These are phyloP conservation scores for Hydrotaea cyrtoneurina DNA, from an alignment of 2,888 invertebrate genomes.

Conservation along the genomic window DNA sequence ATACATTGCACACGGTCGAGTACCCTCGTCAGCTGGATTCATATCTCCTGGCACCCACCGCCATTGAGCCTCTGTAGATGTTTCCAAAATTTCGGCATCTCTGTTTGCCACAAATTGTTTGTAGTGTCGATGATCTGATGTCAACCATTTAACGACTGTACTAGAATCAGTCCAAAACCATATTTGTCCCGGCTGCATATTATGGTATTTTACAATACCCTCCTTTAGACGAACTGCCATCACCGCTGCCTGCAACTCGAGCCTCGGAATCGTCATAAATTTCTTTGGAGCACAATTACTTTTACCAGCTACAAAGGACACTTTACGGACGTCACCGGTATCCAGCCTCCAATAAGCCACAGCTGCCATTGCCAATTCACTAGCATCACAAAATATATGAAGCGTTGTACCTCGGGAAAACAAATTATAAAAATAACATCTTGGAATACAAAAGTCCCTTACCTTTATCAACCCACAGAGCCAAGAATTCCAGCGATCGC, in stretches of 20 bases:
- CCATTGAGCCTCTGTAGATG: conserved; percentile 42
- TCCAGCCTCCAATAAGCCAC: conserved; percentile 27
- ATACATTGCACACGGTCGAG: background rate
- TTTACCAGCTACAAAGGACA: conserved; percentile 38
- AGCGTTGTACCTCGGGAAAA: background rate
- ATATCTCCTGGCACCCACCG: conserved; percentile 48
- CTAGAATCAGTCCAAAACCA: conserved; percentile 50
- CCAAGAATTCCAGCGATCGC: conserved; percentile 14
- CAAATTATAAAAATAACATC: conserved; percentile 34
- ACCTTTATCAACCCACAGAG: conserved; percentile 21
- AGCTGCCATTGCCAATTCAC: conserved; percentile 16
- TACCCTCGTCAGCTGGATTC: conserved; percentile 52
- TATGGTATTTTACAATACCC: conserved; percentile 22
- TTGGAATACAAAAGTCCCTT: conserved; percentile 20
- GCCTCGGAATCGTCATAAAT: conserved; percentile 33
- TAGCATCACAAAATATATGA: conserved; percentile 44
- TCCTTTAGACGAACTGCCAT: conserved; percentile 39
- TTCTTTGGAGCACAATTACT: conserved; percentile 25
- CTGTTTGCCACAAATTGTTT: conserved; percentile 50
- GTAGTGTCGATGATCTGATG: conserved; percentile 40
- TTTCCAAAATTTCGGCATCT: conserved; percentile 46
- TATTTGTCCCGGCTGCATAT: conserved; percentile 41
- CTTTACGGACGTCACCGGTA: background rate
- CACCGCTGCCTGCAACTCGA: conserved; percentile 58
- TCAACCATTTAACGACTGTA: conserved; percentile 42